Evolutionary conservation across 2,797 vertebrate species (phyloP), one percentile per base, ranked within the genome.

Genomic region (Streptopelia turtur): DNA sequence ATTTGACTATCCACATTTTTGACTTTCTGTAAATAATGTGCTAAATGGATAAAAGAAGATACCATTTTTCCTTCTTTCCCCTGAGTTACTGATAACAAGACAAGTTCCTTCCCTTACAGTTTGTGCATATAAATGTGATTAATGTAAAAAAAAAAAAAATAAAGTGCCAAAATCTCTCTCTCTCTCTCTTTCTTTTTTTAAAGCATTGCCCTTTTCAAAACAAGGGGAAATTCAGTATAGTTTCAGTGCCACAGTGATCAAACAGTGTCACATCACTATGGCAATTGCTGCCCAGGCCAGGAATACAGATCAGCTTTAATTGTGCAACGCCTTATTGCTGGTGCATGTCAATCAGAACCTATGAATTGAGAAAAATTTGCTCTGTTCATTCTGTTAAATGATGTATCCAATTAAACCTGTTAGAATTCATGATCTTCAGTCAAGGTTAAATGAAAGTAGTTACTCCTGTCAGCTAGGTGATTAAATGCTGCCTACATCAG

Each of bases 361-460:
- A 99, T 99, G 99, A 99, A 99, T 99, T 99, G 98, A 98, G 97
- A 98, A 98, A 99, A 99, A 99, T 99, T 99, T 99, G 98, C 99
- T 99, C 99, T 99, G 99, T 99, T 99, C 99, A 99, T 98, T 99
- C 99, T 98, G 99, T 99, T 99, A 99, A 99, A 99, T 99, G 99
- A 99, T 99, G 99, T 99, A 99, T 99, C 99, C 99, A 99, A 99
- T 99, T 99, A 99, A 99, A 99, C 98, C 99, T 99, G 99, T 99
- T 99, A 99, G 99, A 99, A 99, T 99, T 99, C 99, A 99, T 99
- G 99, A 99, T 99, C 99, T 99, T 99, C 99, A 99, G 99, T 99
- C 99, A 99, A 99, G 99, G 99, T 99, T 99, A 99, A 99, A 99
- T 99, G 99, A 99, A 99, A 99, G 99, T 99, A 99, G 99, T 99